Base-by-base conservation (phyloP, 2,113 vertebrate genomes). In the Electrona antarctica region DNA sequence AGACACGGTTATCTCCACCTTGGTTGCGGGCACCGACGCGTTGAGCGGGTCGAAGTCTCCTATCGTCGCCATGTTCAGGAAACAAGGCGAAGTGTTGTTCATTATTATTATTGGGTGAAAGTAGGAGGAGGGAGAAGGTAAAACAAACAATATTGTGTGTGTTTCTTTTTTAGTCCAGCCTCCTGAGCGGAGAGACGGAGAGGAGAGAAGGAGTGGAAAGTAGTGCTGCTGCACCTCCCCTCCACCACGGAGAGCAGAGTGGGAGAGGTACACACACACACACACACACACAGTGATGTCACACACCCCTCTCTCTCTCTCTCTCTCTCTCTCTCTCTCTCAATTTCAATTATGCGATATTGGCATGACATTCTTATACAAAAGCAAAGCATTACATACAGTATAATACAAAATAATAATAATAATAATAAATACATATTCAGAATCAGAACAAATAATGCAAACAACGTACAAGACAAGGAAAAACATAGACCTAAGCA, bases 1-100 rank as follows among this genome's bases (percentile, higher is more conserved):
- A 58, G 95, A 96, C 78, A 97, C 95, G 0, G 95, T 95, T 87
- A 97, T 91, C 90, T 97, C 96, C 92, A 97, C 96, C 87, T 94
- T 94, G 73, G 96, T 97, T 61, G 96, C 96, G 4, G 96, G 96
- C 76, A 97, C 93, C 63, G 93, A 93, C 12, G 94, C 91, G 85
- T 93, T 94, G 75, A 96, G 92, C 21, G 93, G 93, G 91, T 92
- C 95, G 88, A 96, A 93, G 85, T 95, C 95, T 69, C 94, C 95
- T 84, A 96, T 89, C 80, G 95, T 94, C 89, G 95, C 95, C 94
- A 95, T 95, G 77, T 88, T 94, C 61, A 86, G 47, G 50, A 91
- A 93, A 88, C 78, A 21, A 21, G 21, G 21, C 21, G 21, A 21
- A 21, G 21, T 91, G 90, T 88, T 90, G 74, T 91, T 94, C 73